These are phyloP conservation scores for Drosophila demipolita DNA, from an alignment of 2,888 invertebrate species.

Conservation along the genomic window DNA sequence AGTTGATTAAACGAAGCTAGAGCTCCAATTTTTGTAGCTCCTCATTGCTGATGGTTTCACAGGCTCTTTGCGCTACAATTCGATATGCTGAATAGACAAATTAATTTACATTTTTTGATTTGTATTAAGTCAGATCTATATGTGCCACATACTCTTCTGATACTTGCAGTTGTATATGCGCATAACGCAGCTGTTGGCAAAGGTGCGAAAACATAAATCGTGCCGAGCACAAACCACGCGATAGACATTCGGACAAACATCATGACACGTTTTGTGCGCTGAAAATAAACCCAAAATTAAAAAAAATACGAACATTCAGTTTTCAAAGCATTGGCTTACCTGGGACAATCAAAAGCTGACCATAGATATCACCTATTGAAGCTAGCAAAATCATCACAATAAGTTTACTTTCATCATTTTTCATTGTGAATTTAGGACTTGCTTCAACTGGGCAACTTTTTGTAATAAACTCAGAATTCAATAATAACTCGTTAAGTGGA, in stretches of 20 bases:
- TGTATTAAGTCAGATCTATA: background rate
- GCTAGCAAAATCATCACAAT: constrained; percentile 28
- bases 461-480: constrained; percentile 37
- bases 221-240: constrained; percentile 65
- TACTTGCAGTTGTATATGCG: constrained; percentile 71
- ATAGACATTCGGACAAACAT: constrained; percentile 64
- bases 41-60: constrained; percentile 60
- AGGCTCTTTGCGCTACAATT: constrained; percentile 61
- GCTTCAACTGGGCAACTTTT: constrained; percentile 18
- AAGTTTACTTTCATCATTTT: constrained; percentile 26
- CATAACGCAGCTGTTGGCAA: constrained; percentile 66
- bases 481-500: constrained; percentile 6
- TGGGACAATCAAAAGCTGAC: constrained; percentile 37
- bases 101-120: background rate
- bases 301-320: background rate
- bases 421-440: constrained; percentile 42
- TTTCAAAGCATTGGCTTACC: constrained; percentile 31
- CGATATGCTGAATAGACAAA: constrained; percentile 48
- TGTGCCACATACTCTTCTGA: constrained; percentile 48
- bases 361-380: constrained; percentile 12
- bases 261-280: constrained; percentile 64
- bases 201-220: constrained; percentile 62
- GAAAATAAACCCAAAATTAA: background rate
- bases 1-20: constrained; percentile 13
- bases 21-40: constrained; percentile 55